phyloP scores from a whole-genome alignment of 2,888 invertebrate genomes.

The Timema podura region DNA sequence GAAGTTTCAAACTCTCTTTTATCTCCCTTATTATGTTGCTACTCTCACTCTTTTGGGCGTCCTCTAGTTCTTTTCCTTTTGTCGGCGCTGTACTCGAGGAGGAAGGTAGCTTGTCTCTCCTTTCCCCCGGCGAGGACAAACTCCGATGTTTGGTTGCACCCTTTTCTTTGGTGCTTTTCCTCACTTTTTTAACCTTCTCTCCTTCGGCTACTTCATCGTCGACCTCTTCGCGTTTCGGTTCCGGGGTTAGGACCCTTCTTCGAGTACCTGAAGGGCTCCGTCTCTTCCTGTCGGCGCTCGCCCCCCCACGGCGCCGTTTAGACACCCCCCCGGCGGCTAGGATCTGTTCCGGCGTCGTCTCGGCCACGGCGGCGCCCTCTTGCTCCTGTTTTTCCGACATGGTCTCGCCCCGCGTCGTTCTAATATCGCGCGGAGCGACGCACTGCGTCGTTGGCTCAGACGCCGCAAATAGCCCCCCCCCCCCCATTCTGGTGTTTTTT shows the following conservation, averaged over 20 bases:
- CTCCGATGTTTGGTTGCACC: constrained; percentile 25
- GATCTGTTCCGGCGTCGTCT: constrained; percentile 46
- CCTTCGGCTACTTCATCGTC: constrained; percentile 39
- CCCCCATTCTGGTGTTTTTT: no score
- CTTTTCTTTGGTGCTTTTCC: constrained; percentile 25
- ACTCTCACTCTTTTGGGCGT: neutral
- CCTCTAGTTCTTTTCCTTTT: constrained; percentile 12
- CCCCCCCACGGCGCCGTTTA: constrained; percentile 55
- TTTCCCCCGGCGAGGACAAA: constrained; percentile 28
- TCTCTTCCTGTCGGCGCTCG: constrained; percentile 26
- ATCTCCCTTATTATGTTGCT: constrained; percentile 11
- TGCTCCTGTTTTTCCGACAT: neutral
- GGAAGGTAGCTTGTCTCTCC: constrained; percentile 11
- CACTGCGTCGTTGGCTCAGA: no score
- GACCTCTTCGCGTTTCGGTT: constrained; percentile 20
- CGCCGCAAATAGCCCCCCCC: no score
- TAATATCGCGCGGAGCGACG: no score
- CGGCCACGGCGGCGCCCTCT: neutral
- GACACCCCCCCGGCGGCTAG: constrained; percentile 51
- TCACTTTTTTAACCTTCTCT: constrained; percentile 13
- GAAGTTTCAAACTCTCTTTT: neutral
- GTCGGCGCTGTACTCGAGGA: constrained; percentile 11
- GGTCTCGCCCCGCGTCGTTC: no score
- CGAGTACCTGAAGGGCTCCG: constrained; percentile 28
- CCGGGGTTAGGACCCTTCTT: constrained; percentile 27